A percentile compares a stretch with the other conserved stretches of the same genome.
Conservation (phyloP, 35 echinoderm and acorn worm genomes). For the Heliocidaris tuberculata region DNA sequence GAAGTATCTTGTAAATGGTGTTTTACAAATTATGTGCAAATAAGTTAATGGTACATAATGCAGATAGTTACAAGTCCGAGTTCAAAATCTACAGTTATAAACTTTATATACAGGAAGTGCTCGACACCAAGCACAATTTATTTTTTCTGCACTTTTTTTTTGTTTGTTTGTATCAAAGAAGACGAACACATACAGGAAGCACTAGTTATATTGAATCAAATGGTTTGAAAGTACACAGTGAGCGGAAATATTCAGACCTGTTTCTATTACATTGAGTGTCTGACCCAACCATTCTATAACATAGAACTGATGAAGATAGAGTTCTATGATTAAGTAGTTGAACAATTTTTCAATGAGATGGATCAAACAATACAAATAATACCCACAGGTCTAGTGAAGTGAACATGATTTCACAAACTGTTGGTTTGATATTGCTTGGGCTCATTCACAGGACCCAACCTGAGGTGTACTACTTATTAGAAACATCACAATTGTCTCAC, state of each 20-base stretch:
- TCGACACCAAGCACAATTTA: background rate
- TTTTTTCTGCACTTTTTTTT: background rate
- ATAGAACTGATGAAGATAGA: background rate
- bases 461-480: background rate
- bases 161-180: conserved; percentile 25
- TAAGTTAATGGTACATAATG: conserved; percentile 43
- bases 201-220: conserved; percentile 26
- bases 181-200: conserved; percentile 26
- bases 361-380: background rate
- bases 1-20: background rate
- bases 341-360: background rate
- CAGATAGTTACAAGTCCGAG: conserved; percentile 46
- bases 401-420: background rate
- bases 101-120: conserved; percentile 25
- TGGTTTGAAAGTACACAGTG: background rate
- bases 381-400: background rate
- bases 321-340: background rate
- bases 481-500: background rate
- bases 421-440: background rate
- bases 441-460: background rate
- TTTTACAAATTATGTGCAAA: conserved; percentile 48
- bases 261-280: background rate
- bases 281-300: background rate
- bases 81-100: conserved; percentile 46
- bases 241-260: background rate